These are phyloP conservation scores for Dipodomys merriami DNA, from an alignment of 2,113 vertebrate species.

Conservation along the genomic window DNA sequence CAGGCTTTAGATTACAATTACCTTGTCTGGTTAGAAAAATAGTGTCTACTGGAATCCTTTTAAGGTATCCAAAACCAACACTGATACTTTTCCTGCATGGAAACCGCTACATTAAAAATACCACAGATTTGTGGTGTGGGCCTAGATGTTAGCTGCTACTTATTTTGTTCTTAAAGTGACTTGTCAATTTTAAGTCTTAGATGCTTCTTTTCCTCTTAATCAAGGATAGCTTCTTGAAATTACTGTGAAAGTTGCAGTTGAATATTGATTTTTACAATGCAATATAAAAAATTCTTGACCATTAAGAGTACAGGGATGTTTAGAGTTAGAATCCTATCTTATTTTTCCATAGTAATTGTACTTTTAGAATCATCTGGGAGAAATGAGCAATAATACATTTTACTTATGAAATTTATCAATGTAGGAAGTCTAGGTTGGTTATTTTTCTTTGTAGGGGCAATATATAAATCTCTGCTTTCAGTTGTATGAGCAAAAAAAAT, in stretches of 20 bases:
- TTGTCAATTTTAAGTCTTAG: background rate
- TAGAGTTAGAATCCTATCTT: no score
- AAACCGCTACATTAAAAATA: conserved; percentile 10
- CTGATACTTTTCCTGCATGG: background rate
- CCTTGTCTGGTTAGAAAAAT: background rate
- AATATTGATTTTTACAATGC: background rate
- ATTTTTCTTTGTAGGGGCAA: background rate
- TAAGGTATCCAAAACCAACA: background rate
- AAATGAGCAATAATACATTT: conserved; percentile 46
- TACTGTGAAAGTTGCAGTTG: conserved; percentile 15
- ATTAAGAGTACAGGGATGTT: background rate
- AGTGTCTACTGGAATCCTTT: background rate
- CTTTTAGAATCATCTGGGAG: conserved; percentile 50
- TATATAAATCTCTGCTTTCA: background rate
- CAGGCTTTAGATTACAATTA: background rate
- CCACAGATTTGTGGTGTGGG: background rate
- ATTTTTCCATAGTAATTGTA: background rate
- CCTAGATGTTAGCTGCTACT: background rate
- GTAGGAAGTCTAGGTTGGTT: background rate
- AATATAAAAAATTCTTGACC: conserved; percentile 32
- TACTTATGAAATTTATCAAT: conserved; percentile 53
- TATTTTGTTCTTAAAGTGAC: conserved; percentile 1
- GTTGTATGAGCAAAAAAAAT: background rate
- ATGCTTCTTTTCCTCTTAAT: conserved; percentile 32
- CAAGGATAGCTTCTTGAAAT: background rate